Base-by-base conservation (phyloP, 2,888 invertebrate genomes). In the Steinernema scapterisci region DNA sequence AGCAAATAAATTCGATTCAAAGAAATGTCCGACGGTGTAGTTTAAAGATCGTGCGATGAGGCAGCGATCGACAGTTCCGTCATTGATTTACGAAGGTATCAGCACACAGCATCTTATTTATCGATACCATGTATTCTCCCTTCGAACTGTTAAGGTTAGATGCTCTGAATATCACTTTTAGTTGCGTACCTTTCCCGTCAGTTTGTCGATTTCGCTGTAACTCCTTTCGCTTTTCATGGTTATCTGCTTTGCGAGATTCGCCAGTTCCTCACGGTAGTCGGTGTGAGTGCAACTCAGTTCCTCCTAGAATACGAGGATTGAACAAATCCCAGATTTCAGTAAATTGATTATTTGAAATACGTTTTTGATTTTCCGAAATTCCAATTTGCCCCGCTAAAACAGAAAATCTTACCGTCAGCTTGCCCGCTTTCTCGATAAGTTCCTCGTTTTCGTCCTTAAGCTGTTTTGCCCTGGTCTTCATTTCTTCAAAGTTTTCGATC, bases 231-330 rank as follows among this genome's bases (percentile, higher is more conserved):
- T 54, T 21, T 54, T 54, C 54, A 25, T 25, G 21, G 19, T 19
- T 11, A 54, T 54, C 44, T 77, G 77, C 21, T 73, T 43, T 2
- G 81, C 80, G 27, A 81, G 48, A 25, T 71, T 54, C 1, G 76
- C 51, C 51, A 81, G 56, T 44, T 81, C 81, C 27, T 73, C 73
- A 23, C 80, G 79, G 73, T 83, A 79, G 71, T 82, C 82, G 7
- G 75, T 45, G 71, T 81, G 82, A 13, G 79, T 75, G 71, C 79
- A 82, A 6, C 77, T 76, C 43, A 83, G 74, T 73, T 83, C 83
- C 25, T 78, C 79, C 78, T 82, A 16, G 63, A 75, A 38, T 9
- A 38, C 38, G 38, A 6, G 5, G 38, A 38, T 38, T 38, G 38
- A 38, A 51, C 19, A 25, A 21, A 72, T 31, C 7, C 3, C 19